These are phyloP conservation scores for Cryptosula pallasiana DNA, from an alignment of 2,888 invertebrate species.

Conservation along the genomic window DNA sequence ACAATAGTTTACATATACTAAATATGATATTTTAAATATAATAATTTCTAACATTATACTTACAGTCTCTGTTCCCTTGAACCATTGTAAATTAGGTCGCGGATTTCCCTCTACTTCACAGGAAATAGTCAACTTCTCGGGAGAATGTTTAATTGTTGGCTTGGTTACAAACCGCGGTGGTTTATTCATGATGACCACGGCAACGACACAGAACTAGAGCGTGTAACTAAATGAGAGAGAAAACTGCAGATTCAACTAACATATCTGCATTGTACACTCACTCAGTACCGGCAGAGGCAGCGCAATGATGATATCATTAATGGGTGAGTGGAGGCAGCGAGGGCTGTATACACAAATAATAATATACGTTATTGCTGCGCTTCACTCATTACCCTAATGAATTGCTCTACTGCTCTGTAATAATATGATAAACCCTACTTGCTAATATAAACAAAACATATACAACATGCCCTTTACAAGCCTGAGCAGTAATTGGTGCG, in stretches of 20 bases:
- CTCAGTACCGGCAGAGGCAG: too few species aligned
- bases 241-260: not conserved
- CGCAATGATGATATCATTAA: too few species aligned
- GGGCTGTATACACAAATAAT: not conserved
- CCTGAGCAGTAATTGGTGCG: too few species aligned
- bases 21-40: too few species aligned
- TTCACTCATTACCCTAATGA: not conserved
- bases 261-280: too few species aligned
- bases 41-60: too few species aligned
- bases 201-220: too few species aligned
- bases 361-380: not conserved
- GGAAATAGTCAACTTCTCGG: slow-evolving; percentile 6
- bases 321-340: not conserved
- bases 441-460: slow-evolving; percentile 2
- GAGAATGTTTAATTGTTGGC: slow-evolving; percentile 3
- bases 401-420: not conserved
- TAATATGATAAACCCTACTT: not conserved
- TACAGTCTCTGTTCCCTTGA: slow-evolving; percentile 16
- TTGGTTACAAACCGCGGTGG: slow-evolving; percentile 15
- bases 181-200: slow-evolving; percentile 15
- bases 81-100: slow-evolving; percentile 1
- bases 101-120: slow-evolving; percentile 23
- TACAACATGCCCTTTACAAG: too few species aligned
- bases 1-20: too few species aligned
- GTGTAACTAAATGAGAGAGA: not conserved